Percentiles rank a stretch among this genome's conserved stretches.
Evolutionary conservation across 2,888 invertebrate species (phyloP).

Genomic region (Ophioninae sp.): DNA sequence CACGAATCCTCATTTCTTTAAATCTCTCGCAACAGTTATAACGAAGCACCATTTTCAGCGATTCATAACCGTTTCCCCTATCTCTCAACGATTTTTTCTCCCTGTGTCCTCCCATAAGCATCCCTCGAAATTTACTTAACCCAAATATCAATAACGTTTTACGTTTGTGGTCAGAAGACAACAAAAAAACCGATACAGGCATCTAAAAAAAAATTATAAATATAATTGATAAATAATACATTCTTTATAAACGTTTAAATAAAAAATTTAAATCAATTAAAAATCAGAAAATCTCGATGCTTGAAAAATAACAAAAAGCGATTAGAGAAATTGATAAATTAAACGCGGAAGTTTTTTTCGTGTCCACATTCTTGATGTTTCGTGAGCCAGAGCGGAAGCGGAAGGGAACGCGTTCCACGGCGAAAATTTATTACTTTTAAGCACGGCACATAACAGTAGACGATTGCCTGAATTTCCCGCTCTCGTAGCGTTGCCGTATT

Average conservation of each 20-base stretch:
- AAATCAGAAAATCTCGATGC: slow-evolving; percentile 17
- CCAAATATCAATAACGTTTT: slow-evolving; percentile 8
- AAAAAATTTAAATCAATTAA: not conserved
- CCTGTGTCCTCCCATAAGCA: not conserved
- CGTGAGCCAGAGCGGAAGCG: slow-evolving; percentile 18
- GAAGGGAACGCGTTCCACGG: slow-evolving; percentile 45
- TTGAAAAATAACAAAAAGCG: slow-evolving; percentile 4
- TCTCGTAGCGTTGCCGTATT: slow-evolving; percentile 58
- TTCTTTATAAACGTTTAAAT: no score
- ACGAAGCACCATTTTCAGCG: not conserved
- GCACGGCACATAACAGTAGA: slow-evolving; percentile 50
- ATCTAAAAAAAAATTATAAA: no score
- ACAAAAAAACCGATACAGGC: not conserved
- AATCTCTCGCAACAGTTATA: not conserved
- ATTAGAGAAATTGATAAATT: slow-evolving; percentile 45
- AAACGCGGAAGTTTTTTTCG: slow-evolving; percentile 22
- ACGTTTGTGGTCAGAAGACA: not conserved
- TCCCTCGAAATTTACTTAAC: slow-evolving; percentile 6
- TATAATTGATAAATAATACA: no score
- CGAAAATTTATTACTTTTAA: slow-evolving; percentile 63
- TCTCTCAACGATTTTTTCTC: slow-evolving; percentile 3
- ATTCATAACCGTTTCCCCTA: not conserved
- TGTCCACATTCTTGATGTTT: slow-evolving; percentile 40
- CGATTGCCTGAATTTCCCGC: slow-evolving; percentile 26
- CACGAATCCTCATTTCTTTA: not conserved